Conservation (phyloP, 2,888 invertebrate species). For the Gastrophysa polygoni region DNA sequence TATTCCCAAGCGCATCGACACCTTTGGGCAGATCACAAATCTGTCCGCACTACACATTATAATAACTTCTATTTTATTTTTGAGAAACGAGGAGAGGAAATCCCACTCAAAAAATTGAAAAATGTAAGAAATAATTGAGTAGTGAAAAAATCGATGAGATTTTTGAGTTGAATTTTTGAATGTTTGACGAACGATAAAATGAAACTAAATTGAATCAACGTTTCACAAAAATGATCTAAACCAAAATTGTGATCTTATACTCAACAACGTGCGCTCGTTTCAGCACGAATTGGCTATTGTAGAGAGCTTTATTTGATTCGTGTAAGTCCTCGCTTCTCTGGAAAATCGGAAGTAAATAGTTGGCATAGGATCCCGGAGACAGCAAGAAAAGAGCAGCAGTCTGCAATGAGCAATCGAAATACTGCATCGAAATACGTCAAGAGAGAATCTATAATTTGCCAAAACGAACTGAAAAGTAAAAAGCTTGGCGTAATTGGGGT, state of each 20-base stretch:
- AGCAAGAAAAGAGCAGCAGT: constrained; percentile 6
- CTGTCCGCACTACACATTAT: too few species aligned
- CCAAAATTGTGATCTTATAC: not conserved
- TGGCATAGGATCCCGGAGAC: not conserved
- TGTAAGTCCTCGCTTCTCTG: not conserved
- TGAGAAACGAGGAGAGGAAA: too few species aligned
- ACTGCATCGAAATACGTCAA: not conserved
- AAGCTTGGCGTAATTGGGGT: too few species aligned
- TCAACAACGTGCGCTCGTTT: constrained; percentile 4
- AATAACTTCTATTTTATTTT: too few species aligned
- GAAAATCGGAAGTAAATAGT: constrained; percentile 6
- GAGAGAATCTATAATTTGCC: not conserved
- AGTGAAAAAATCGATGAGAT: too few species aligned
- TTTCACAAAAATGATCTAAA: not conserved
- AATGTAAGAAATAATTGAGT: too few species aligned
- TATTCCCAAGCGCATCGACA: too few species aligned
- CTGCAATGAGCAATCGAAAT: not conserved
- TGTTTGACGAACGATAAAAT: too few species aligned
- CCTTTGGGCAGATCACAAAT: too few species aligned
- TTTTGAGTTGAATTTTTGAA: too few species aligned
- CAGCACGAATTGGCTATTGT: constrained; percentile 12
- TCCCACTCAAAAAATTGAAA: too few species aligned
- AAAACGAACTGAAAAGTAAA: not conserved
- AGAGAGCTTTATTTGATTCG: not conserved
- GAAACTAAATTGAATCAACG: too few species aligned